Base-by-base conservation (phyloP, 2,113 vertebrate species). In the Azemiops feae region DNA sequence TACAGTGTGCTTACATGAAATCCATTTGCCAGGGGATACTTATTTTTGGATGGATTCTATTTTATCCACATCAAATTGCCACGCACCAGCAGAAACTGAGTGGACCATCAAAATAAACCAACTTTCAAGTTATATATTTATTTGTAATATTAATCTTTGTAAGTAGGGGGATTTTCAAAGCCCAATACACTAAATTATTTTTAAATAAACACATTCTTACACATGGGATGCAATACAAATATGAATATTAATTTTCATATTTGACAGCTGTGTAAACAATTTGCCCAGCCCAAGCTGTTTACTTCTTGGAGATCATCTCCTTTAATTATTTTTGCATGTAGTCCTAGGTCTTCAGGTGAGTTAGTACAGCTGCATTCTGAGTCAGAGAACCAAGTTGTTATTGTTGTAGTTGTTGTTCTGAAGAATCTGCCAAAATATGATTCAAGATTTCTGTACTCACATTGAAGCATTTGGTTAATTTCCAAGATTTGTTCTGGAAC, bases 381-480 rank as follows among this genome's bases (percentile, higher is more conserved):
- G 88, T 90, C 64, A 92, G 86, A 89, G 57, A 60, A 91, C 95
- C 93, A 92, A 92, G 86, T 45, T 81, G 14, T 85, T 74, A 11
- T 60, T 81, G 55, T 90, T 89, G 18, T 86, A 20, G 9, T 58
- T 60, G 74, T 43, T 81, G 34, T 43, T 81, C 34, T 81, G 39
- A 89, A 92, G 92, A 88, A 90, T 96, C 92, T 96, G 95, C 95
- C 95, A 96, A 95, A 96, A 95, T 22, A 96, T 50, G 45, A 25
- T 2, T 86, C 53, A 45, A 90, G 55, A 52, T 85, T 90, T 43
- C 54, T 22, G 5, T 53, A 25, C 45, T 39, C 27, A 20, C 27
- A 55, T 45, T 52, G 18, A 85, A 45, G 39, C 85, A 25, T 64
- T 23, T n/a, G 12, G 47, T 64, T 43, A 5, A 93, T 5, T 64